Conservation (phyloP, 2,113 vertebrate genomes). For the Eptesicus fuscus region DNA sequence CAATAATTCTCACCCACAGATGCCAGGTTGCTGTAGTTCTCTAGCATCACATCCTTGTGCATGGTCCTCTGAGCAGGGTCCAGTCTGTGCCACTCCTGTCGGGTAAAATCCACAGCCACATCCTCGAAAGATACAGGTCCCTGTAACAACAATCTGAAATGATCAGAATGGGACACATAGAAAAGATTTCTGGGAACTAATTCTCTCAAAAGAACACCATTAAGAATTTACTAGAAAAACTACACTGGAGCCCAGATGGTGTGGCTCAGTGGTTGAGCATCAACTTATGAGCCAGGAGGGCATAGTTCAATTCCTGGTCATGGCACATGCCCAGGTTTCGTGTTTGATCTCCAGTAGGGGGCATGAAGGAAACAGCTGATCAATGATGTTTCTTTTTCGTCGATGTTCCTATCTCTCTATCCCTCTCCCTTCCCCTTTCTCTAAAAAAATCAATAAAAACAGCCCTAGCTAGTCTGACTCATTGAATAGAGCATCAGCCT, state of each 20-base stretch:
- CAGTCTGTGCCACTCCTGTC: conserved; percentile 59
- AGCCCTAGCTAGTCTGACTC: too few species aligned
- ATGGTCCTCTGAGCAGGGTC: conserved; percentile 55
- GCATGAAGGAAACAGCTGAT: too few species aligned
- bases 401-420: neutral
- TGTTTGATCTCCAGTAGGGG: too few species aligned
- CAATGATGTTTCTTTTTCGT: too few species aligned
- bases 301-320: too few species aligned
- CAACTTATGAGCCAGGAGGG: too few species aligned
- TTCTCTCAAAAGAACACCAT: neutral
- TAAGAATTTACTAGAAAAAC: neutral
- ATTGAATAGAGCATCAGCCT: too few species aligned
- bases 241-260: neutral
- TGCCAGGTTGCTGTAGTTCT: conserved; percentile 64
- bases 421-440: neutral
- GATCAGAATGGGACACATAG: conserved; percentile 22
- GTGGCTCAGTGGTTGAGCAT: too few species aligned
- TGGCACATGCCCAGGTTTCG: too few species aligned
- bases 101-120: conserved; percentile 68
- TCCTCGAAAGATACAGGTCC: conserved; percentile 55
- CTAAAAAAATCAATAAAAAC: neutral
- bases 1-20: conserved; percentile 58
- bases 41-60: conserved; percentile 70
- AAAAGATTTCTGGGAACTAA: neutral
- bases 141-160: conserved; percentile 55